A percentile compares a stretch with the other conserved stretches of the same genome.
phyloP scores from a whole-genome alignment of 2,113 vertebrate species.

The Lamprotornis superbus region DNA sequence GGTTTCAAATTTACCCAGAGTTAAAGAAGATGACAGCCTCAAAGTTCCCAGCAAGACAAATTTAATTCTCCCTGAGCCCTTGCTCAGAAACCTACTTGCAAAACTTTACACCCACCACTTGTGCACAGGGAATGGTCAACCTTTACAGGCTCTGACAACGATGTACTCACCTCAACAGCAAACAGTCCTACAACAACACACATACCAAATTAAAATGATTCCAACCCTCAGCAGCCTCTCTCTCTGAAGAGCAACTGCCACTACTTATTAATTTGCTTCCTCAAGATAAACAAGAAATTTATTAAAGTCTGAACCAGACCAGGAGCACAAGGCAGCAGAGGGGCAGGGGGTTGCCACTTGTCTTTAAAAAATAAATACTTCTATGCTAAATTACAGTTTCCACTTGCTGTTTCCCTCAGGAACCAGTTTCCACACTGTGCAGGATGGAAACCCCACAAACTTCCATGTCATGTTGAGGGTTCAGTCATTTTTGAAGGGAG shows the following conservation, averaged over 20 bases:
- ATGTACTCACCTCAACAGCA: accelerated
- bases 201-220: accelerated
- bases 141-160: accelerated
- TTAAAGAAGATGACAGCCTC: not conserved
- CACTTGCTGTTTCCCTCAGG: not conserved
- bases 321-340: not conserved
- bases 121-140: not conserved
- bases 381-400: not conserved
- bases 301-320: not conserved
- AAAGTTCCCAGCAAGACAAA: not conserved
- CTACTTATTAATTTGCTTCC: constrained; percentile 14
- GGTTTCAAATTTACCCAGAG: not conserved
- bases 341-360: not conserved
- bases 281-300: constrained; percentile 12
- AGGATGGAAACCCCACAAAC: not conserved
- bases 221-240: not conserved
- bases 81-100: not conserved
- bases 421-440: not conserved
- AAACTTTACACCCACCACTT: not conserved
- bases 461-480: not conserved
- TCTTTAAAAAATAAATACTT: constrained; percentile 21
- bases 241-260: not conserved
- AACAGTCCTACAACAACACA: not conserved
- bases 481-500: not conserved
- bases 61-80: not conserved